phyloP scores from a whole-genome alignment of 1,140 invertebrate genomes.

The Campoletis sonorensis region DNA sequence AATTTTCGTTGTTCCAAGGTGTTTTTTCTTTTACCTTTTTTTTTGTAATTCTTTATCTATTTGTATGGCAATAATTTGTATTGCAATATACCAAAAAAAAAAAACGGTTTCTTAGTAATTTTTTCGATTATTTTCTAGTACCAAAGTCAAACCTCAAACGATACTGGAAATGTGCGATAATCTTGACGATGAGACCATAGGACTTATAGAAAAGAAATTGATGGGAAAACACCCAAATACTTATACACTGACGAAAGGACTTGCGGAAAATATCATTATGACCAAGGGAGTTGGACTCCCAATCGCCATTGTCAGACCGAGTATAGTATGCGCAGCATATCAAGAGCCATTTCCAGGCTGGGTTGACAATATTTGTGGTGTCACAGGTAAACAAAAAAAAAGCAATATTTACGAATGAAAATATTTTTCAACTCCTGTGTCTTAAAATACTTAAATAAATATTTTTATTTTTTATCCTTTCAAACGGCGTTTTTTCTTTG shows the following conservation, averaged over 20 bases:
- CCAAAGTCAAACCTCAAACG: conserved; percentile 81
- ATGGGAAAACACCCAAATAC: conserved; percentile 90
- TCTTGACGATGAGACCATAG: conserved; percentile 82
- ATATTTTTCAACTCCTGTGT: not conserved
- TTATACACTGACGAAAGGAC: conserved; percentile 91
- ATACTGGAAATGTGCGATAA: conserved; percentile 83
- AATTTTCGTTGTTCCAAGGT: too few relatives aligned
- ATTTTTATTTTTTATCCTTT: too few relatives aligned
- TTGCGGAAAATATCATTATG: conserved; percentile 87
- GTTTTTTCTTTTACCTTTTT: too few relatives aligned
- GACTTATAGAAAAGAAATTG: conserved; percentile 81
- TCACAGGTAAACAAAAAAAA: conserved; percentile 71
- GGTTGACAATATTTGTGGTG: conserved; percentile 97
- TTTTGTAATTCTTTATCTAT: too few relatives aligned
- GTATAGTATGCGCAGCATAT: conserved; percentile 89
- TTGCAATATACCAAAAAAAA: too few relatives aligned
- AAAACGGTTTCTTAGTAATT: not conserved
- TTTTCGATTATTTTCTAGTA: conserved; percentile 73
- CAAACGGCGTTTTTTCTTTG: too few relatives aligned
- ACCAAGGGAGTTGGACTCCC: conserved; percentile 83
- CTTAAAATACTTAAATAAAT: too few relatives aligned
- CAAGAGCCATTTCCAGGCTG: conserved; percentile 91
- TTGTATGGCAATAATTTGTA: too few relatives aligned
- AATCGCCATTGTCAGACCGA: conserved; percentile 92
- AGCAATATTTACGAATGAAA: not conserved